Percentiles rank a stretch among this genome's conserved stretches.
phyloP scores from a whole-genome alignment of 2,888 invertebrate species.

The Mythimna vitellina region DNA sequence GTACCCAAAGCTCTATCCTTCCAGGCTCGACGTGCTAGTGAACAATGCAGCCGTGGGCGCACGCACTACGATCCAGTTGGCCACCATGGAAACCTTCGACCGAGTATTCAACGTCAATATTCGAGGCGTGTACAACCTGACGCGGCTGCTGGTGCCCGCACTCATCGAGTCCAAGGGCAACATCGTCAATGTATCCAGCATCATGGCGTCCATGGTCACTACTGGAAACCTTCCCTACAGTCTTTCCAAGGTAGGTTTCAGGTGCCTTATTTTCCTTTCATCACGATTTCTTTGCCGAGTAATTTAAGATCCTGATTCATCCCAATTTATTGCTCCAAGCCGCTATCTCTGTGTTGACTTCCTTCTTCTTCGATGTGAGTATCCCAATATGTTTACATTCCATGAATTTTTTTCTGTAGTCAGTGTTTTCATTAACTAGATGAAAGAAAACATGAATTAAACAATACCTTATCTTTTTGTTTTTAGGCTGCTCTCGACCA shows the following conservation, averaged over 20 bases:
- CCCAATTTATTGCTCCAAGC: too few species aligned
- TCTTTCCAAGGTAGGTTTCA: conserved; percentile 93
- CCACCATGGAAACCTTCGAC: conserved; percentile 70
- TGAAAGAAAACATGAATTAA: too few species aligned
- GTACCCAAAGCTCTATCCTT: conserved; percentile 5
- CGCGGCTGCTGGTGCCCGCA: conserved; percentile 92
- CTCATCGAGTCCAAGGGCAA: conserved; percentile 91
- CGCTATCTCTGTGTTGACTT: too few species aligned
- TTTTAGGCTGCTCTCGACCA: conserved; percentile 74
- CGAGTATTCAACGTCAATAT: conserved; percentile 92
- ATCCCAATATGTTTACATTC: too few species aligned
- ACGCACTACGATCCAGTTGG: conserved; percentile 70
- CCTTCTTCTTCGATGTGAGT: too few species aligned
- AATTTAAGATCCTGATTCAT: too few species aligned
- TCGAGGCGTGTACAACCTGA: conserved; percentile 91
- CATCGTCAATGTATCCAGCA: conserved; percentile 94
- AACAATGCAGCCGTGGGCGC: conserved; percentile 91
- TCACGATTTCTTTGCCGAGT: neutral
- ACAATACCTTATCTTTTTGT: neutral
- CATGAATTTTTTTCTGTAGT: too few species aligned
- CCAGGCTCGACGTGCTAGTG: conserved; percentile 67
- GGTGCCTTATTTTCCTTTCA: neutral
- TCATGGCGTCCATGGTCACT: conserved; percentile 92
- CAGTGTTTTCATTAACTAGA: too few species aligned
- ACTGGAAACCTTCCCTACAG: conserved; percentile 96